Evolutionary conservation across 2,113 vertebrate species (phyloP).

Genomic region (Pituophis catenifer): DNA sequence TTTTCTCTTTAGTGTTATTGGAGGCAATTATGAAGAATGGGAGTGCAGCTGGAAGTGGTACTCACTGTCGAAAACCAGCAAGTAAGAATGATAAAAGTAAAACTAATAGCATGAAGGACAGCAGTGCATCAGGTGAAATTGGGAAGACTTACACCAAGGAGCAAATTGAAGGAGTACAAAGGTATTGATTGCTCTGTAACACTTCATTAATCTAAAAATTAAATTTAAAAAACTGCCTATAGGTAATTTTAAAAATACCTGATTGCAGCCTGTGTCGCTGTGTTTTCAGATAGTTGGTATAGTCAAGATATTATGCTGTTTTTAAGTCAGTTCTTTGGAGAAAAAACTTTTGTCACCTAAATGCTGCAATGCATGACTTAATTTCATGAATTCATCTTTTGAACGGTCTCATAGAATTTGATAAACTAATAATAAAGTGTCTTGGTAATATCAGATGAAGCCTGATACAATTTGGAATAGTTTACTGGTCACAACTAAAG

Average conservation of each 20-base stretch:
- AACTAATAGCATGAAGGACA: conserved; percentile 61
- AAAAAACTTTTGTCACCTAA: neutral
- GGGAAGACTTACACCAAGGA: conserved; percentile 88
- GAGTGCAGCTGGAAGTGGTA: conserved; percentile 79
- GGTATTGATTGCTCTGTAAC: conserved; percentile 73
- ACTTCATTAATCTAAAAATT: neutral
- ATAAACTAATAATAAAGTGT: neutral
- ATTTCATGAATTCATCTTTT: neutral
- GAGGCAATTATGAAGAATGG: conserved; percentile 87
- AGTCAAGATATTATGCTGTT: neutral
- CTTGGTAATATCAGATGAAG: neutral
- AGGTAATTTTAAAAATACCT: neutral
- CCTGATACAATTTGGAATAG: neutral
- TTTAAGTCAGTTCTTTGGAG: neutral
- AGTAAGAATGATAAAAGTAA: conserved; percentile 65
- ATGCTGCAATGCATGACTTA: neutral
- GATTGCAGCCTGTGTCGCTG: neutral
- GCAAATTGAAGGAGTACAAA: conserved; percentile 90
- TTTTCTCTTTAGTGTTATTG: conserved; percentile 77
- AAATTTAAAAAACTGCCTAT: too few species aligned
- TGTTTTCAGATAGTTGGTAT: neutral
- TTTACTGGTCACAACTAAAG: neutral
- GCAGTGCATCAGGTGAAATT: conserved; percentile 64
- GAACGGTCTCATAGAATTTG: neutral
- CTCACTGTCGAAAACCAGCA: conserved; percentile 76